Base-by-base conservation (phyloP, 2,113 vertebrate genomes). In the Zingel zingel region DNA sequence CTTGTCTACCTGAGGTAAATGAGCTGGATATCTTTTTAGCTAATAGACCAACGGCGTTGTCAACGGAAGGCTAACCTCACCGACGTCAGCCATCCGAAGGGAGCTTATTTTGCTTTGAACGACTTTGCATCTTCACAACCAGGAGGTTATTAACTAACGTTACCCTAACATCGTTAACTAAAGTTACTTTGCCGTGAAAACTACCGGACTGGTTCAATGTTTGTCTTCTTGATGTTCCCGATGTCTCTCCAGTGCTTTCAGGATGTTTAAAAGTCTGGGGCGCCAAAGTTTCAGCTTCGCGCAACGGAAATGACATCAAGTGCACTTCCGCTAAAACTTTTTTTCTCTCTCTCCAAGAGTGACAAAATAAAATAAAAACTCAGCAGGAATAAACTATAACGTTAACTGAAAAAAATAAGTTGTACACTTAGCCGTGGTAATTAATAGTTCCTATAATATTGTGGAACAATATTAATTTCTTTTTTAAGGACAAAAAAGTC, bases 201-300 rank as follows among this genome's bases (percentile, higher is more conserved):
- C 45, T 4, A 19, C 15, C 2, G 7, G 0, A 7, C 6, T 15
- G 6, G 0, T 61, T 54, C 2, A 4, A 4, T 4, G 21, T 9
- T 8, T 9, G 2, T 64, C 1, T 43, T 63, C 3, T 6, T 1
- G 2, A 7, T 30, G 4, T 21, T 5, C 9, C 25, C 1, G 13
- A 21, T 8, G 14, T 36, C 2, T 33, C 4, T 1, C 9, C 7
- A 2, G 25, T 18, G n/a, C 47, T 48, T 23, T 10, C 0, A 21
- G n/a, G 14, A 27, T n/a, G 43, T 30, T 72, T 70, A 53, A 72
- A 76, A 7, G 1, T 19, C 43, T 1, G 1, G 1, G 21, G 88
- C 90, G 91, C 92, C 75, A 89, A 85, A 71, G 15, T 76, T 83
- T 50, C 11, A 61, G n/a, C 0, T 91, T 93, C 87, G 86, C 90